phyloP scores from a whole-genome alignment of 2,797 vertebrate genomes.

The Zenarchopterus dispar region DNA sequence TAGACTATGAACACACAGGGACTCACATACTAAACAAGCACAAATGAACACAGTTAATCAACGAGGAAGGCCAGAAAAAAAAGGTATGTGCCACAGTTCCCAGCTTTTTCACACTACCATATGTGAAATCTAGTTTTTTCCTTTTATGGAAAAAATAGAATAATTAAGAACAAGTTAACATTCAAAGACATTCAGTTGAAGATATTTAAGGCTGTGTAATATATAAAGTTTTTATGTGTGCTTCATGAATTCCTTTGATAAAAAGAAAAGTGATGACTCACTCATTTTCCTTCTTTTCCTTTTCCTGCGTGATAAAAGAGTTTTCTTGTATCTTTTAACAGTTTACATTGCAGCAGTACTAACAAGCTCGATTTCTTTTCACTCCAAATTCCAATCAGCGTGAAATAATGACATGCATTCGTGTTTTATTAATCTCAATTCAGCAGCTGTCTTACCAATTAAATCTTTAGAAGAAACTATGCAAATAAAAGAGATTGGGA shows the following conservation, averaged over 20 bases:
- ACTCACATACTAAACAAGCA: neutral
- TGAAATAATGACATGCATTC: slow-evolving; percentile 18
- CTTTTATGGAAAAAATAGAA: no score
- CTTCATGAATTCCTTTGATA: neutral
- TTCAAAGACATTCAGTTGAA: neutral
- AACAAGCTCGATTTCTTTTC: slow-evolving; percentile 10
- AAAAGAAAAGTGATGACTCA: slow-evolving; percentile 9
- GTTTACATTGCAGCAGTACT: slow-evolving; percentile 20
- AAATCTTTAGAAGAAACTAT: neutral
- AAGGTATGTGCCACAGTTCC: neutral
- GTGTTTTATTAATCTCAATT: slow-evolving; percentile 34
- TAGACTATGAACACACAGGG: neutral
- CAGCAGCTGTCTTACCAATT: slow-evolving; percentile 1
- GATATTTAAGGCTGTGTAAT: neutral
- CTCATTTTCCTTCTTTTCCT: neutral
- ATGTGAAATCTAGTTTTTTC: no score
- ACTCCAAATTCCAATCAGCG: slow-evolving; percentile 13
- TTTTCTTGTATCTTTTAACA: slow-evolving; percentile 3
- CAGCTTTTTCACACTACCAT: neutral
- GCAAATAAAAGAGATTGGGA: neutral
- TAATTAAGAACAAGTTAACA: neutral
- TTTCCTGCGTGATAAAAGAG: neutral
- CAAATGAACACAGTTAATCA: neutral
- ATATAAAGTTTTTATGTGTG: neutral
- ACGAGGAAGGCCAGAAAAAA: neutral